A percentile compares a stretch with the other conserved stretches of the same genome.
Conservation (phyloP, 2,888 invertebrate species). For the Synanthedon myopaeformis region DNA sequence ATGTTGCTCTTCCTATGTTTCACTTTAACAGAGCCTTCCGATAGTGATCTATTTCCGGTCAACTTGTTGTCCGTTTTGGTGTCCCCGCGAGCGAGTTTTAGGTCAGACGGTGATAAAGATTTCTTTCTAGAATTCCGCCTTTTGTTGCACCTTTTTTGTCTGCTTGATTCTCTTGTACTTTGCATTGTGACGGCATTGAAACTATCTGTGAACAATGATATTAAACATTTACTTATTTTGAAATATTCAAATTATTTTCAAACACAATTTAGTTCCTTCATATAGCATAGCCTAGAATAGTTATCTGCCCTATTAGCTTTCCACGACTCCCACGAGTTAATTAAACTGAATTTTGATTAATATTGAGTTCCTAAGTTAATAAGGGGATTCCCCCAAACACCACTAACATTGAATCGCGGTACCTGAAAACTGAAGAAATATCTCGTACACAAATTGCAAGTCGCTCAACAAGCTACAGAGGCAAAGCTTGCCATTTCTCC, state of each 20-base stretch:
- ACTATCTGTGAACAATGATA: conserved; percentile 33
- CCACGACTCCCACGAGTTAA: no score
- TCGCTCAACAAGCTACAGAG: no score
- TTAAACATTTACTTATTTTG: neutral
- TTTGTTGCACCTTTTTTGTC: conserved; percentile 59
- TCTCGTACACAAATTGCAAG: no score
- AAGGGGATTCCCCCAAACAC: no score
- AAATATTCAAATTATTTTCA: conserved; percentile 4
- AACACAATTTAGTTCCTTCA: neutral
- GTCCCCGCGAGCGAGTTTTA: conserved; percentile 46
- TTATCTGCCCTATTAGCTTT: no score
- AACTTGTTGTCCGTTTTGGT: conserved; percentile 45
- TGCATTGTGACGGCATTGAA: conserved; percentile 59
- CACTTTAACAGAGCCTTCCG: conserved; percentile 61
- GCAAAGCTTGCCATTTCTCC: no score
- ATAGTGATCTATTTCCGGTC: conserved; percentile 50
- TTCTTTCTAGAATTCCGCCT: conserved; percentile 64
- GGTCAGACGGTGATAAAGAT: conserved; percentile 60
- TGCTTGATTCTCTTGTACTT: conserved; percentile 52
- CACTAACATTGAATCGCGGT: no score
- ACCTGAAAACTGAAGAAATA: no score
- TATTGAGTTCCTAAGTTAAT: no score
- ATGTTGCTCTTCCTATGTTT: conserved; percentile 64
- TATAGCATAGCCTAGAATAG: no score
- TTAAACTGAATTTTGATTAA: no score